Evolutionary conservation across 2,888 invertebrate species (phyloP).

Genomic region (Ichneumon xanthorius): DNA sequence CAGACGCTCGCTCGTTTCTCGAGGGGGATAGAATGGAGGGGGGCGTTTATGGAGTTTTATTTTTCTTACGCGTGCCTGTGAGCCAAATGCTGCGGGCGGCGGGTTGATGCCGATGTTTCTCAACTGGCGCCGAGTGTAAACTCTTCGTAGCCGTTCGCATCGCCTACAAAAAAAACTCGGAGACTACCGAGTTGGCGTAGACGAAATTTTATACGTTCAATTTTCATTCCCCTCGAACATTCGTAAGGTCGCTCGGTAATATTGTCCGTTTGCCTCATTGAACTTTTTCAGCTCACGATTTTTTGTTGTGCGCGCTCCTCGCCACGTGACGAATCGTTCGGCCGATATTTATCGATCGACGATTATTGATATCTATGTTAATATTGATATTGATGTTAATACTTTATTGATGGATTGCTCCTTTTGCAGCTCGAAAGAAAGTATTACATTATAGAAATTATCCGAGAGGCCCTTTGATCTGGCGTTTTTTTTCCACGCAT

Average conservation of each 20-base stretch:
- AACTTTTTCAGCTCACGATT: not conserved
- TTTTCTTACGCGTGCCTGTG: slow-evolving; percentile 57
- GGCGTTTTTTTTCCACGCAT: too few relatives aligned
- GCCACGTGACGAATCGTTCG: slow-evolving; percentile 52
- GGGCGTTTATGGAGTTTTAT: slow-evolving; percentile 52
- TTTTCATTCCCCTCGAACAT: not conserved
- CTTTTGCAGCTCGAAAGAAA: too few relatives aligned
- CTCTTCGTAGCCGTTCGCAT: slow-evolving; percentile 51
- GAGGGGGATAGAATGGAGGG: not conserved
- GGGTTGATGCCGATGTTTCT: slow-evolving; percentile 12
- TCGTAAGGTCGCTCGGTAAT: not conserved
- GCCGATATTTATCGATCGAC: slow-evolving; percentile 53
- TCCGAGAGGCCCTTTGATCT: too few relatives aligned
- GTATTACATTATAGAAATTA: too few relatives aligned
- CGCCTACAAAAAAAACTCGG: slow-evolving; percentile 13
- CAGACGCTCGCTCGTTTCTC: slow-evolving; percentile 21
- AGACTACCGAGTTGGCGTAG: not conserved
- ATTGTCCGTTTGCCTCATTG: not conserved
- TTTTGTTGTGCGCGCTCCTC: not conserved
- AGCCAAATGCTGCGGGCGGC: slow-evolving; percentile 53
- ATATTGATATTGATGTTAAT: too few relatives aligned
- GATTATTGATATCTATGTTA: slow-evolving; percentile 31
- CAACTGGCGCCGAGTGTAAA: slow-evolving; percentile 57
- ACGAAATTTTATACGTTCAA: slow-evolving; percentile 16
- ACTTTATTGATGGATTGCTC: too few relatives aligned